Conservation (phyloP, 2,113 vertebrate genomes). For the Toxostoma redivivum region DNA sequence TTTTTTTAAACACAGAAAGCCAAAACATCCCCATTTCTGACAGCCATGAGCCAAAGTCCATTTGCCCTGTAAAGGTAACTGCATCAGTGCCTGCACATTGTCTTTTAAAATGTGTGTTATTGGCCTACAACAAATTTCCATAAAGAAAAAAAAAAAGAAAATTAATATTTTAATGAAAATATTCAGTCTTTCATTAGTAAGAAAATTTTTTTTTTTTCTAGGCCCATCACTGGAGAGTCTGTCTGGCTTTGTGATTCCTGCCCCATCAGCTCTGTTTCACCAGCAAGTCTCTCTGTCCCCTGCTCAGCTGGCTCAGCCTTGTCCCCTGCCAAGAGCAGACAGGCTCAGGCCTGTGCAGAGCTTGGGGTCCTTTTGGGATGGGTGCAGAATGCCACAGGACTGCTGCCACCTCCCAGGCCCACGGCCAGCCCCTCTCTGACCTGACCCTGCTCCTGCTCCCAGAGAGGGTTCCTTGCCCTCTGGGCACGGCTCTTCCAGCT, state of each 20-base stretch:
- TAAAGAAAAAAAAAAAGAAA: not conserved
- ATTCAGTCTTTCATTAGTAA: not conserved
- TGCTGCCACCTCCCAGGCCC: not conserved
- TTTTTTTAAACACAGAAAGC: not conserved
- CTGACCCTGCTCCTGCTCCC: not conserved
- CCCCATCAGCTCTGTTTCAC: not conserved
- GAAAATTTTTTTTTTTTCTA: not conserved
- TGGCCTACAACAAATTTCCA: not conserved
- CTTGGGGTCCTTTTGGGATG: not conserved
- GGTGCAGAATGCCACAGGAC: not conserved
- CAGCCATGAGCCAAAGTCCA: not conserved
- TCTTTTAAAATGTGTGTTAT: not conserved
- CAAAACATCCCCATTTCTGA: not conserved
- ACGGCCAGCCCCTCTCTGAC: fast-evolving
- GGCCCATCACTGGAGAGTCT: not conserved
- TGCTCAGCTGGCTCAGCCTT: not conserved
- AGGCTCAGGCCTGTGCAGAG: not conserved
- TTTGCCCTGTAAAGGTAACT: not conserved
- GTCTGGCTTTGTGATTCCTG: not conserved
- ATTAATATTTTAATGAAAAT: not conserved
- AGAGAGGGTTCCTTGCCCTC: not conserved
- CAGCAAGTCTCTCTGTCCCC: not conserved
- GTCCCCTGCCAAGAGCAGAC: not conserved
- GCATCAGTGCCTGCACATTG: not conserved
- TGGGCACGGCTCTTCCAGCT: not conserved